Conservation (phyloP, 2,888 invertebrate species). For the Antitype chi region DNA sequence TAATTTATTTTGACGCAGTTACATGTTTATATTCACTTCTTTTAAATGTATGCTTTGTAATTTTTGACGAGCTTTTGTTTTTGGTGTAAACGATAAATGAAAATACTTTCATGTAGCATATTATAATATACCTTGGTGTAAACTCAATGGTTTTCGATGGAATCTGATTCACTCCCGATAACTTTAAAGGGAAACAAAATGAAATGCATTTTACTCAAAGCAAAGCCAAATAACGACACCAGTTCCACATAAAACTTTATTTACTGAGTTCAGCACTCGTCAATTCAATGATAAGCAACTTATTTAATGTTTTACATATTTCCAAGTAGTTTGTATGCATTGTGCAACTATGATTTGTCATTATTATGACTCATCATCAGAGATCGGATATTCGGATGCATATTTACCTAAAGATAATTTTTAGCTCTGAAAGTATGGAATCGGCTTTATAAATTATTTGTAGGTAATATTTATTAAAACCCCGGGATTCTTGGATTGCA, state of each 20-base stretch:
- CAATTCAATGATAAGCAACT: slow-evolving; percentile 49
- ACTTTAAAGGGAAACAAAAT: not conserved
- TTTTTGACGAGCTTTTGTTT: not conserved
- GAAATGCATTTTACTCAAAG: not conserved
- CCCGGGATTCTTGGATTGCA: too few relatives aligned
- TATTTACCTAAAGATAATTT: too few relatives aligned
- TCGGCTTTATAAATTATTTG: too few relatives aligned
- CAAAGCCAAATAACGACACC: not conserved
- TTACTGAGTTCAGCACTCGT: slow-evolving; percentile 36
- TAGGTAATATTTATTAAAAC: too few relatives aligned
- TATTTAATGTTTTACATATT: slow-evolving; percentile 45
- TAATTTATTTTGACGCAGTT: not conserved
- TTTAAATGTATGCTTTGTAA: not conserved
- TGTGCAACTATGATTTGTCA: slow-evolving; percentile 38
- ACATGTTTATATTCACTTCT: not conserved
- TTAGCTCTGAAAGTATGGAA: too few relatives aligned
- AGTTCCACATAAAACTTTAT: slow-evolving; percentile 25
- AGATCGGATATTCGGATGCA: too few relatives aligned
- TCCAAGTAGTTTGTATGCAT: slow-evolving; percentile 41
- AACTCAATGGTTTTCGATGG: not conserved
- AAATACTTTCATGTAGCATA: not conserved
- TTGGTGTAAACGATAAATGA: not conserved
- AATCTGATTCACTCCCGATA: not conserved
- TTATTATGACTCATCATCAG: slow-evolving; percentile 29
- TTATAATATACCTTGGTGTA: not conserved